Evolutionary conservation across 23 tunicate genomes (phyloP).

Genomic region (Botrylloides violaceus): DNA sequence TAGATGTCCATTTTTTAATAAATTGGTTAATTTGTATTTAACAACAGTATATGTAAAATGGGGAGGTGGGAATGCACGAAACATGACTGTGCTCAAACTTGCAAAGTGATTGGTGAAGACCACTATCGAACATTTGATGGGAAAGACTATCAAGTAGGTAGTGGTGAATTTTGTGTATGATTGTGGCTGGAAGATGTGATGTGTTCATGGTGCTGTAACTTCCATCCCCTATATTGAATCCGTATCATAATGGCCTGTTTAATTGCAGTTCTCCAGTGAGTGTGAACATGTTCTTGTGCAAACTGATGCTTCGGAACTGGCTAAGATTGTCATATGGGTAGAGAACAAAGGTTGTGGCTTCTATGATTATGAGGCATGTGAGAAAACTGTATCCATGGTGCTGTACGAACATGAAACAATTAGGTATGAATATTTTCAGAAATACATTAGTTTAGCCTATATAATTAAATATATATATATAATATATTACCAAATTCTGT

Average conservation of each 20-base stretch:
- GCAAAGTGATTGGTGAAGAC: slow-evolving; percentile 81
- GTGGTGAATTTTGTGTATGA: no score
- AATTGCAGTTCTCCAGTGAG: slow-evolving; percentile 74
- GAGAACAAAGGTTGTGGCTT: slow-evolving; percentile 92
- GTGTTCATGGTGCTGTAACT: no score
- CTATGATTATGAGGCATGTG: slow-evolving; percentile 57
- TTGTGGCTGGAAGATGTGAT: no score
- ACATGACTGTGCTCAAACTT: slow-evolving; percentile 56
- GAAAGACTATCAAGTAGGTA: slow-evolving; percentile 53
- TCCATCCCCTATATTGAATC: no score
- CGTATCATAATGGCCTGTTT: background rate
- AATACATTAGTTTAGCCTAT: no score
- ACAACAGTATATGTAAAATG: slow-evolving; percentile 48
- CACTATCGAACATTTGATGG: slow-evolving; percentile 91
- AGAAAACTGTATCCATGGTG: slow-evolving; percentile 61
- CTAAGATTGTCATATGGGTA: slow-evolving; percentile 76
- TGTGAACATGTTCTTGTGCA: slow-evolving; percentile 88
- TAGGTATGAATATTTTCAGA: slow-evolving; percentile 38
- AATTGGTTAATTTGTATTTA: no score
- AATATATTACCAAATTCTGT: no score
- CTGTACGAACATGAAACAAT: slow-evolving; percentile 29
- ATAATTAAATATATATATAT: no score
- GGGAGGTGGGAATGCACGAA: slow-evolving; percentile 89
- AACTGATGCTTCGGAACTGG: slow-evolving; percentile 20
- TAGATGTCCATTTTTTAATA: no score